Percentiles rank a stretch among this genome's conserved stretches.
Evolutionary conservation across 2,797 vertebrate genomes (phyloP).

Genomic region (Brachymystax lenok): DNA sequence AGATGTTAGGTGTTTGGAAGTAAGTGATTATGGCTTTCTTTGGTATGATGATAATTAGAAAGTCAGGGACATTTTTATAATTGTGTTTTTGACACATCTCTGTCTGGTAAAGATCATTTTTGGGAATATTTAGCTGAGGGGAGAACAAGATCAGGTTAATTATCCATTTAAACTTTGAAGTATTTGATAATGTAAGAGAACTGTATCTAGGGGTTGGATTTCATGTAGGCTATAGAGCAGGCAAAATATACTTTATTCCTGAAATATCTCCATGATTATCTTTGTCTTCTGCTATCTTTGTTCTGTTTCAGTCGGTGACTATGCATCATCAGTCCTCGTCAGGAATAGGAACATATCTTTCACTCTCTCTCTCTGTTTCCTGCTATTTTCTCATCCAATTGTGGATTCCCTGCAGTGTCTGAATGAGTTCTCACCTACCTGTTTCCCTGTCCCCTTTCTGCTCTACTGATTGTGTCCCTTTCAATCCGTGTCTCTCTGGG

Average conservation of each 20-base stretch:
- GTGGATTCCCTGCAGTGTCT: neutral
- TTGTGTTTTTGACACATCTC: slow-evolving; percentile 66
- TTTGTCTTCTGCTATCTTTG: neutral
- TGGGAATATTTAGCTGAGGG: slow-evolving; percentile 22
- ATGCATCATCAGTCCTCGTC: neutral
- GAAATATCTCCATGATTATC: neutral
- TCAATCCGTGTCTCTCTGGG: neutral
- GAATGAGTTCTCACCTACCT: neutral
- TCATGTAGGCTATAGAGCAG: neutral
- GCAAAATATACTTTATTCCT: neutral
- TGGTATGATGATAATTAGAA: slow-evolving; percentile 74
- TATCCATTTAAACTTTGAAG: slow-evolving; percentile 24
- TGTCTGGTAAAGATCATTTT: slow-evolving; percentile 23
- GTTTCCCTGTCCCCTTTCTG: neutral
- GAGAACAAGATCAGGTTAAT: slow-evolving; percentile 60
- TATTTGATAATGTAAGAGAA: slow-evolving; percentile 38
- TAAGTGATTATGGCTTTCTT: slow-evolving; percentile 50
- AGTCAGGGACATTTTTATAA: slow-evolving; percentile 68
- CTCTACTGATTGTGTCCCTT: neutral
- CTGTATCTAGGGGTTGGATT: neutral
- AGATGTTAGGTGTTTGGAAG: slow-evolving; percentile 33
- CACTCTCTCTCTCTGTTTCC: neutral
- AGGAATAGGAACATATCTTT: neutral
- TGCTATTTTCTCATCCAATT: neutral
- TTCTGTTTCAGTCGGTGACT: neutral